Percentiles rank a stretch among this genome's conserved stretches.
These are phyloP conservation scores for human (Homo sapiens) DNA, from an alignment of 2,113 vertebrate species.

Conservation along the genomic window GRCh38 chrX:126964501-126965000, in stretches of 20 bases:
- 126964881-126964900: neutral
- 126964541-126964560: slow-evolving; percentile 73
- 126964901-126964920: neutral
- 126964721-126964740: neutral
- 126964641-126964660: slow-evolving; percentile 66
- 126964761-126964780: slow-evolving; percentile 53
- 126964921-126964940: neutral
- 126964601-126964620: slow-evolving; percentile 59
- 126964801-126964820: neutral
- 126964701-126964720: slow-evolving; percentile 49
- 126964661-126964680: slow-evolving; percentile 48
- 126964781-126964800: slow-evolving; percentile 8
- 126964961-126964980: neutral
- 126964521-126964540: slow-evolving; percentile 79
- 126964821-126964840: slow-evolving; percentile 26
- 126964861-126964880: neutral
- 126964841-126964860: neutral
- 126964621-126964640: slow-evolving; percentile 61
- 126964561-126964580: slow-evolving; percentile 71
- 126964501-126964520: slow-evolving; percentile 80
- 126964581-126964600: slow-evolving; percentile 71
- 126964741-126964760: neutral
- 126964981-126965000: neutral
- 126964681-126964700: slow-evolving; percentile 19
- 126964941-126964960: neutral